A percentile compares a stretch with the other conserved stretches of the same genome.
Evolutionary conservation across 1,140 invertebrate species (phyloP).

Genomic region (Halesus radiatus): DNA sequence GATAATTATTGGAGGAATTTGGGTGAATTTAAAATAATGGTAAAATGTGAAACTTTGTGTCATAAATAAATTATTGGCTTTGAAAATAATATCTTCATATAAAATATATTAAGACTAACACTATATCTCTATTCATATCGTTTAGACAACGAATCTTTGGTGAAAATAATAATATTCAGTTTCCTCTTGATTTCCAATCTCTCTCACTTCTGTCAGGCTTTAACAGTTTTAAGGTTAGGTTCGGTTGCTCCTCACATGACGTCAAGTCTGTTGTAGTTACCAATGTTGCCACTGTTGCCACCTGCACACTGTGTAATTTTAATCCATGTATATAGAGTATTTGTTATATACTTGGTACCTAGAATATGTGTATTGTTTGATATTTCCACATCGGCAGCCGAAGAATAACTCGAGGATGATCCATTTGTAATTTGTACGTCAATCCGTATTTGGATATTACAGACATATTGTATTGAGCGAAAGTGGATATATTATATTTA

Average conservation of each 20-base stretch:
- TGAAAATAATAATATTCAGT: no score
- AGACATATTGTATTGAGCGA: neutral
- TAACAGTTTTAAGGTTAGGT: no score
- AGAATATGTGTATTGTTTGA: constrained; percentile 29
- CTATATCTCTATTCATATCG: no score
- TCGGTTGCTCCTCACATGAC: no score
- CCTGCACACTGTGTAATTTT: constrained; percentile 6
- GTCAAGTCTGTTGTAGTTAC: no score
- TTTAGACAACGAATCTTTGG: no score
- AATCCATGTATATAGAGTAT: constrained; percentile 33
- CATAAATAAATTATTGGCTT: neutral
- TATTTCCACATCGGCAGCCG: neutral
- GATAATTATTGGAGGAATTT: constrained; percentile 13
- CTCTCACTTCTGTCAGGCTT: no score
- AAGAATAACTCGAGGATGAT: neutral
- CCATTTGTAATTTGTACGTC: neutral
- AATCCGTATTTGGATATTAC: neutral
- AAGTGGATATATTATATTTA: constrained; percentile 38
- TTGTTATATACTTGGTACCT: constrained; percentile 41
- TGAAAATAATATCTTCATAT: neutral
- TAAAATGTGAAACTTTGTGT: neutral
- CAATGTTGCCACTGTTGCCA: neutral
- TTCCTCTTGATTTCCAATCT: no score
- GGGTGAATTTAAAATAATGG: constrained; percentile 21
- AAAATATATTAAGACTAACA: neutral